Percentiles rank a stretch among this genome's conserved stretches.
Evolutionary conservation across 2,888 invertebrate genomes (phyloP).

Genomic region (Trichogramma evanescens): DNA sequence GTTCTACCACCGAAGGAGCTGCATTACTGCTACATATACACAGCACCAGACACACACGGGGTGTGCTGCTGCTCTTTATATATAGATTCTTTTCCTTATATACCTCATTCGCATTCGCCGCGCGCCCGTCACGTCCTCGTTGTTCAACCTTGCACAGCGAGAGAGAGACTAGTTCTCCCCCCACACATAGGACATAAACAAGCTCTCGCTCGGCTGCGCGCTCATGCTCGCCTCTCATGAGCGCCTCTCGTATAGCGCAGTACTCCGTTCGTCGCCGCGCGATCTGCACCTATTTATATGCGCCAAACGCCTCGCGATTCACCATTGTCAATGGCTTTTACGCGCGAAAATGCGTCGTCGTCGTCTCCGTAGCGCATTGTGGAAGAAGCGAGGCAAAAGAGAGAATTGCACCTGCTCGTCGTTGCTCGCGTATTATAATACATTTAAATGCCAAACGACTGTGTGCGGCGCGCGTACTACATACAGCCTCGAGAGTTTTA

Average conservation of each 20-base stretch:
- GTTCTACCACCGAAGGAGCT: no score
- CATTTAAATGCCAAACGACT: no score
- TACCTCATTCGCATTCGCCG: conserved; percentile 36
- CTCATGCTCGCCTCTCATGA: not conserved
- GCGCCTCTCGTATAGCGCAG: conserved; percentile 11
- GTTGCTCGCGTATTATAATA: no score
- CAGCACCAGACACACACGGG: no score
- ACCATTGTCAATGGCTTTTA: conserved; percentile 12
- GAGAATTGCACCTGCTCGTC: no score
- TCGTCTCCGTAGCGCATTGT: not conserved
- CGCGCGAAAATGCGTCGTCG: conserved; percentile 3
- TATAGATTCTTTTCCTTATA: no score
- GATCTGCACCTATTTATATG: conserved; percentile 7
- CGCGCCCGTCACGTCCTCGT: not conserved
- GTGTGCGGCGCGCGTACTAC: no score
- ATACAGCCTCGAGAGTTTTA: no score
- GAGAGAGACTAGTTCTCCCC: not conserved
- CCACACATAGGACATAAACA: conserved; percentile 12
- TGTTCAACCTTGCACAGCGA: not conserved
- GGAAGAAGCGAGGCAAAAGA: no score
- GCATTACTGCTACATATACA: no score
- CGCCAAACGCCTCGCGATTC: conserved; percentile 5
- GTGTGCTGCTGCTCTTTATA: no score
- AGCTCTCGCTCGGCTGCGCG: not conserved
- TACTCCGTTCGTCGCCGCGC: conserved; percentile 5